Evolutionary conservation across 2,797 vertebrate genomes (phyloP), one percentile per base, ranked within the genome.

Genomic region (Periophthalmus magnuspinnatus): DNA sequence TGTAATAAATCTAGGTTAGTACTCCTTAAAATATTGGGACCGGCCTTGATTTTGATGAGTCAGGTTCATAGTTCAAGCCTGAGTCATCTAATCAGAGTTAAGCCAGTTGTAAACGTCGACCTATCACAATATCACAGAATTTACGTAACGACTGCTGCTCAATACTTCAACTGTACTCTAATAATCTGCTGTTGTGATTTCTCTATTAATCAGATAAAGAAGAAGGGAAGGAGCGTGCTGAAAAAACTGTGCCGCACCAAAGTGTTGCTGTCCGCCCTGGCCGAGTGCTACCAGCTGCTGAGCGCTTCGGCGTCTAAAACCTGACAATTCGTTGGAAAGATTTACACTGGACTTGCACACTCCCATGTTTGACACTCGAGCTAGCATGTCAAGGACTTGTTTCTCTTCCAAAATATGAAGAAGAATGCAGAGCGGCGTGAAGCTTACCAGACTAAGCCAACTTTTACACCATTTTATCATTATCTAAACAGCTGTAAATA

Each of bases 261-360:
- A 2, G 48, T 5, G 0, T 61, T 90, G 54, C 71, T 92, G 67
- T 71, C 52, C 0, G 2, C 11, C 67, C 78, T 92, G 65, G 84
- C 24, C 5, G 16, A 50, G 13, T 89, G 89, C 81, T 91, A 85
- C 13, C 0, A 82, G 56, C 81, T 80, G 14, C 73, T 92, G 67
- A 86, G 70, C 22, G 1, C 10, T 4, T 7, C 34, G 4, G 0
- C 6, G 17, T 14, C 41, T 14, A 11, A 3, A 10, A 50, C 10
- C 6, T 24, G 41, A 36, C 54, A 56, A 33, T 36, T n/a, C 58
- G 68, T 80, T n/a, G n/a, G 36, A 59, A 16, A 56, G 3, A 56
- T 5, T 56, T 14, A 32, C 24, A 16, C 21, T 54, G 58, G 50
- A 65, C 65, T n/a, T 10, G 6, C 8, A 48, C 41, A 28, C 19